Percentiles rank a stretch among this genome's conserved stretches.
phyloP scores from a whole-genome alignment of 1,140 invertebrate species.

The Ceratina calcarata region DNA sequence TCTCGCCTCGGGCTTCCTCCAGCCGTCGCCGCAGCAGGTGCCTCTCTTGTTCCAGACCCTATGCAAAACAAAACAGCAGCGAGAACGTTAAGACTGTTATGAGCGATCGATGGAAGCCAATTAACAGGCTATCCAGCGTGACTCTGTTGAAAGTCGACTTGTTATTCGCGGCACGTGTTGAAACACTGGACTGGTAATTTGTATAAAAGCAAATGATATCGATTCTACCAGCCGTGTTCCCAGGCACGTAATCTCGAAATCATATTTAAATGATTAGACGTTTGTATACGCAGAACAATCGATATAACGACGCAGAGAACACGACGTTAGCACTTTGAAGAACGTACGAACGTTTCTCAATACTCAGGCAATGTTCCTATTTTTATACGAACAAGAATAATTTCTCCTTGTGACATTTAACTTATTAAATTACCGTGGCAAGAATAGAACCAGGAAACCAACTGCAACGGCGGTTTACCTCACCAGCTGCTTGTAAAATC shows the following conservation, averaged over 20 bases:
- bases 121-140: background rate
- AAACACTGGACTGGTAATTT: background rate
- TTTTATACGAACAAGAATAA: background rate
- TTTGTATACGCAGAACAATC: background rate
- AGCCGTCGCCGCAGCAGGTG: constrained; percentile 91
- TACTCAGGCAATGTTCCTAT: too few species aligned
- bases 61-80: constrained; percentile 45
- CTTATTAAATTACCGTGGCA: too few species aligned
- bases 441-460: background rate
- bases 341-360: too few species aligned
- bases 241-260: too few species aligned
- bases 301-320: background rate
- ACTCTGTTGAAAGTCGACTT: background rate
- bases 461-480: background rate
- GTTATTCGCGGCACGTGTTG: background rate
- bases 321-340: too few species aligned
- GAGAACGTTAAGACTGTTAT: constrained; percentile 25
- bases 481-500: background rate
- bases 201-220: background rate
- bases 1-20: constrained; percentile 92
- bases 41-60: constrained; percentile 97
- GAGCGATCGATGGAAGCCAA: constrained; percentile 39
- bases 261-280: background rate
- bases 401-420: too few species aligned
- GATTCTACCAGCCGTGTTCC: too few species aligned